Evolutionary conservation across 2,797 vertebrate genomes (phyloP).

Genomic region (Syncerus caffer): DNA sequence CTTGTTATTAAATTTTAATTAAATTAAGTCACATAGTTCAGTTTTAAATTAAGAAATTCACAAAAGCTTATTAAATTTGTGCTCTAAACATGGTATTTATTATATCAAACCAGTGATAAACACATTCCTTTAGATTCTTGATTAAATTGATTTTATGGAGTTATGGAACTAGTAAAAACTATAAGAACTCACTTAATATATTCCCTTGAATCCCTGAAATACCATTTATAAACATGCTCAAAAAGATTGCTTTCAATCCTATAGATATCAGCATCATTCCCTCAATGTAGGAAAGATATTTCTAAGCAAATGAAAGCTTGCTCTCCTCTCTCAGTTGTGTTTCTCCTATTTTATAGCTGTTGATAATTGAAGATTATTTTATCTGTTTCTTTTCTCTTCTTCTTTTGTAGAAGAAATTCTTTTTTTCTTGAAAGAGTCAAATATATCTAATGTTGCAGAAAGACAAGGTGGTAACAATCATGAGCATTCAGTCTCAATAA

Average conservation of each 20-base stretch:
- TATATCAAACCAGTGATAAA: background rate
- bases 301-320: background rate
- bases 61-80: background rate
- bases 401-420: background rate
- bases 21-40: background rate
- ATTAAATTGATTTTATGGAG: constrained; percentile 6
- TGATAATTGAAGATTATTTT: background rate
- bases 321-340: background rate
- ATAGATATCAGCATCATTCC: background rate
- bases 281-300: background rate
- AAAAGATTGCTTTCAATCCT: background rate
- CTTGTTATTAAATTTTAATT: background rate
- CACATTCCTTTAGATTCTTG: background rate
- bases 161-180: background rate
- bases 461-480: background rate
- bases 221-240: background rate
- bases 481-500: background rate
- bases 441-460: background rate
- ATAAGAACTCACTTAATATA: background rate
- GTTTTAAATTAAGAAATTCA: constrained; percentile 11
- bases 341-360: background rate
- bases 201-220: background rate
- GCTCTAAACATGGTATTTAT: background rate
- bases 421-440: background rate
- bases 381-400: background rate